Percentiles rank a stretch among this genome's conserved stretches.
Conservation (phyloP, 92 coral and sea anemone species). For the Phenganax stokvisi region DNA sequence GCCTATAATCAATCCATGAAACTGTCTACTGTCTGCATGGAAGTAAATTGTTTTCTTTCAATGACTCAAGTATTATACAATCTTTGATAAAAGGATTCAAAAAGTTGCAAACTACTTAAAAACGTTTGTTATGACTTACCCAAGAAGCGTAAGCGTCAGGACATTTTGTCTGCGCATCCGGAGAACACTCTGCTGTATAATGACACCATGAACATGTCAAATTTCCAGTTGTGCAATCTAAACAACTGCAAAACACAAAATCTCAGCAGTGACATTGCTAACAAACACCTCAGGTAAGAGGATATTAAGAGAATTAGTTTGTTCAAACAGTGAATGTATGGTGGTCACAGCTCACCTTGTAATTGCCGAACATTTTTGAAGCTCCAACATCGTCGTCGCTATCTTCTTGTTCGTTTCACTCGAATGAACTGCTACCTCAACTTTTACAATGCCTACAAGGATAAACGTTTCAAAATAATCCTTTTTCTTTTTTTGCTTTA, state of each 20-base stretch:
- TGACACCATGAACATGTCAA: conserved; percentile 29
- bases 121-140: not conserved
- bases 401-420: conserved; percentile 13
- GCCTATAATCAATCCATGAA: too few relatives aligned
- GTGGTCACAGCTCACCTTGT: conserved; percentile 2
- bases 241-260: conserved; percentile 24
- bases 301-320: not conserved
- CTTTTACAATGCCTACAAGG: not conserved
- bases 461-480: not conserved
- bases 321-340: not conserved
- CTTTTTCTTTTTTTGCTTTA: too few relatives aligned
- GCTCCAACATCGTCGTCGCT: not conserved
- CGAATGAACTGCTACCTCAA: conserved; percentile 18
- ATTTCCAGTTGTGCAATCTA: conserved; percentile 27
- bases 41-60: too few relatives aligned
- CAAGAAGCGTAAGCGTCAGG: conserved; percentile 20
- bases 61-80: too few relatives aligned
- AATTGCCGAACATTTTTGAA: conserved; percentile 23
- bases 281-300: not conserved
- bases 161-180: not conserved
- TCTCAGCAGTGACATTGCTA: not conserved
- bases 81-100: not conserved
- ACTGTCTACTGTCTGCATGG: too few relatives aligned
- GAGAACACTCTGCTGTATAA: conserved; percentile 22
- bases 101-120: not conserved